These are phyloP conservation scores for Alviniconcha strummeri DNA, from an alignment of 2,888 invertebrate genomes.

Conservation along the genomic window DNA sequence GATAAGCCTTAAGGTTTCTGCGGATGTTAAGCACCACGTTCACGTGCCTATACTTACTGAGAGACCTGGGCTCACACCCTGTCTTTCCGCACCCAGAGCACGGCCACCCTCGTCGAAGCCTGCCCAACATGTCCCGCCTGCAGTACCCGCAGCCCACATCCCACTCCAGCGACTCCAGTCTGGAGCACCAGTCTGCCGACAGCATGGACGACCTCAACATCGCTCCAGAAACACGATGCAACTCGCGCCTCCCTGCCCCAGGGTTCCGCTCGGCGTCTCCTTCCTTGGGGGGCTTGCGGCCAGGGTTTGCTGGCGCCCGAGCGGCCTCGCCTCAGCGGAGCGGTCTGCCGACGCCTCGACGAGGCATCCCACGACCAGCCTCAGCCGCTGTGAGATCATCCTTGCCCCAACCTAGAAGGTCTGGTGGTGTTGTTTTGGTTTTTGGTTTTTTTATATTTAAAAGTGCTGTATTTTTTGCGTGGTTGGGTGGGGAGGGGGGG, in stretches of 20 bases:
- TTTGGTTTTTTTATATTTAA: too few relatives aligned
- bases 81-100: constrained; percentile 43
- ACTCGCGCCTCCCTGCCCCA: constrained; percentile 12
- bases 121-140: constrained; percentile 62
- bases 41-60: too few relatives aligned
- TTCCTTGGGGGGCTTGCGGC: constrained; percentile 46
- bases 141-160: constrained; percentile 50
- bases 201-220: constrained; percentile 52
- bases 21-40: too few relatives aligned
- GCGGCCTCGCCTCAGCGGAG: constrained; percentile 60
- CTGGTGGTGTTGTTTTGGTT: not conserved
- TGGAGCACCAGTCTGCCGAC: constrained; percentile 55
- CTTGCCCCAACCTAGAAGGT: constrained; percentile 62
- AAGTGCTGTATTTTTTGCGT: too few relatives aligned
- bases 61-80: too few relatives aligned
- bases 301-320: constrained; percentile 47
- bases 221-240: constrained; percentile 42
- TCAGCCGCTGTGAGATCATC: constrained; percentile 49
- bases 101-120: constrained; percentile 54
- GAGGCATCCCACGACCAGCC: constrained; percentile 58
- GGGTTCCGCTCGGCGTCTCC: constrained; percentile 38
- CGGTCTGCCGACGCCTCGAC: constrained; percentile 62
- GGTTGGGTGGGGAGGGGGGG: too few relatives aligned
- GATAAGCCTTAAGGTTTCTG: too few relatives aligned
- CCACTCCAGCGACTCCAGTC: constrained; percentile 63